phyloP scores from a whole-genome alignment of 2,797 vertebrate genomes.

The Novumbra hubbsi region DNA sequence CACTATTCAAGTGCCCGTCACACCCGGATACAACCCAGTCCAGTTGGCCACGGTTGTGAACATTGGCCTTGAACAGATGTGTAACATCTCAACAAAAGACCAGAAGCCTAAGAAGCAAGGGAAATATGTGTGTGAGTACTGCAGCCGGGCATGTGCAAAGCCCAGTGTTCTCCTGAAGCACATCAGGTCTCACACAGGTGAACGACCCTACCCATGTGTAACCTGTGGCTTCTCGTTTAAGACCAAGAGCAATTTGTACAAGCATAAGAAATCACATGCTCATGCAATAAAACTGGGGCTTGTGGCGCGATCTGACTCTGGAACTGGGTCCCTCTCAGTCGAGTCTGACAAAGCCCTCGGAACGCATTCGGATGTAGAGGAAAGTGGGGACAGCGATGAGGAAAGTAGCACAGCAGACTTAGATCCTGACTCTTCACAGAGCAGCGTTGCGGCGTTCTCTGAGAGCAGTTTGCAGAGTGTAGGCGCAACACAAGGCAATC shows the following conservation, averaged over 20 bases:
- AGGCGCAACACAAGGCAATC: slow-evolving; percentile 65
- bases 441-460: slow-evolving; percentile 71
- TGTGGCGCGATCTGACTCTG: slow-evolving; percentile 85
- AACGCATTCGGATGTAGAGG: slow-evolving; percentile 89
- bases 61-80: slow-evolving; percentile 85
- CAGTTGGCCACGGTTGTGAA: slow-evolving; percentile 86
- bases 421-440: slow-evolving; percentile 81
- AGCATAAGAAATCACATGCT: slow-evolving; percentile 99
- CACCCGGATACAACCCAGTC: slow-evolving; percentile 81
- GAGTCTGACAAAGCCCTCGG: slow-evolving; percentile 90
- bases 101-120: slow-evolving; percentile 97
- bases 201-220: slow-evolving; percentile 94
- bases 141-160: slow-evolving; percentile 93
- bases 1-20: slow-evolving; percentile 84
- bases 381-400: slow-evolving; percentile 93
- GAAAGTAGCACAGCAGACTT: slow-evolving; percentile 84
- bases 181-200: slow-evolving; percentile 96
- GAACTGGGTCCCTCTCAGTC: slow-evolving; percentile 85
- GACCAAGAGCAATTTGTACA: slow-evolving; percentile 99
- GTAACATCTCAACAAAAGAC: slow-evolving; percentile 84
- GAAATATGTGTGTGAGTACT: slow-evolving; percentile 96
- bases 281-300: slow-evolving; percentile 96
- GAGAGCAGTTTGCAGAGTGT: slow-evolving; percentile 76
- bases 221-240: slow-evolving; percentile 99
- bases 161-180: slow-evolving; percentile 98